These are phyloP conservation scores for Lingula anatina DNA, from an alignment of 2,888 invertebrate genomes.

Conservation along the genomic window DNA sequence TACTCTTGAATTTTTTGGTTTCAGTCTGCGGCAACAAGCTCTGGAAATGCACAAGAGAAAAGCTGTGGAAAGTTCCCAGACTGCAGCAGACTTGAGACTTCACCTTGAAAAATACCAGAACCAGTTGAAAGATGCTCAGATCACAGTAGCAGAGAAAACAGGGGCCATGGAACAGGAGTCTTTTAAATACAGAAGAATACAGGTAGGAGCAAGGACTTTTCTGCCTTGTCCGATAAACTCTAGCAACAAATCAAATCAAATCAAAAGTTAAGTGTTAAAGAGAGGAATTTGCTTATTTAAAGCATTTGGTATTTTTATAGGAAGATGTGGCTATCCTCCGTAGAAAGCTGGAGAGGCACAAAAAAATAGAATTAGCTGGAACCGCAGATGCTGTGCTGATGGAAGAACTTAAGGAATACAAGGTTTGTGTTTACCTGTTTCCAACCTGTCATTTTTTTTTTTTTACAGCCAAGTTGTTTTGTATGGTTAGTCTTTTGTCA, in stretches of 20 bases:
- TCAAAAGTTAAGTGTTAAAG: no score
- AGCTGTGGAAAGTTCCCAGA: conserved; percentile 95
- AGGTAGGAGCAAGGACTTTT: no score
- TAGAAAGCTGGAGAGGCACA: conserved; percentile 91
- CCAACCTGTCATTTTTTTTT: no score
- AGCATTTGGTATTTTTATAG: no score
- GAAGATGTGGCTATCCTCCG: conserved; percentile 90
- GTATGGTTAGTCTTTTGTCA: no score
- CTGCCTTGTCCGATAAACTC: no score
- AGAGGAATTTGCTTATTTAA: not conserved
- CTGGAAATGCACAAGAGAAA: conserved; percentile 98
- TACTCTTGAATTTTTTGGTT: conserved; percentile 4
- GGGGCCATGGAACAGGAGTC: conserved; percentile 92
- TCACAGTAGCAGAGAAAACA: conserved; percentile 94
- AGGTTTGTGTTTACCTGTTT: no score
- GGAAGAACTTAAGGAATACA: conserved; percentile 95
- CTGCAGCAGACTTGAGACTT: conserved; percentile 91
- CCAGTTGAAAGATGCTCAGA: conserved; percentile 96
- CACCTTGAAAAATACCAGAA: conserved; percentile 97
- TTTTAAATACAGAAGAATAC: conserved; percentile 88
- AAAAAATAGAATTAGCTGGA: conserved; percentile 93
- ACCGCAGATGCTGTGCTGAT: conserved; percentile 94
- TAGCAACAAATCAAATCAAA: no score
- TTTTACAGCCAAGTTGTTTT: no score
- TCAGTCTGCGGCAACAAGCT: conserved; percentile 81